Evolutionary conservation across 2,888 invertebrate species (phyloP), one percentile per base, ranked within the genome.

Genomic region (Amphipyra berbera): DNA sequence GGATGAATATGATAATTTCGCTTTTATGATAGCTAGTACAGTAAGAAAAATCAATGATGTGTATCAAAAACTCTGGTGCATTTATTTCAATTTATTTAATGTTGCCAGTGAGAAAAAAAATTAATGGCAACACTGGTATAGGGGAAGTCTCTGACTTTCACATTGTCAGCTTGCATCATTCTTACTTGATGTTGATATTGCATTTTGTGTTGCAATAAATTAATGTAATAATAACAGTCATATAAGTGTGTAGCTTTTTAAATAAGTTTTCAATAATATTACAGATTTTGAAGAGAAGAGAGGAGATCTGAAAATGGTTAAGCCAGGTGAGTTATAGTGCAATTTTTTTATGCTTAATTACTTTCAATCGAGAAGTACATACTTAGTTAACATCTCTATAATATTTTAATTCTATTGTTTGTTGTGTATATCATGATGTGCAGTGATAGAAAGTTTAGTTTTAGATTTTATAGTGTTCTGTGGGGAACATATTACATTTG

Each of bases 311-410:
- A 70, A 50, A 65, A 76, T 78, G 75, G 61, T 37, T 6, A 75
- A 73, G 56, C 77, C 58, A 52, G 44, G 76, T 76, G 64, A 74
- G 71, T 63, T 14, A 33, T 56, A 41, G 6, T 52, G 14, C 30
- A 42, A 47, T 48, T 42, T 37, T 57, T 30, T 14, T 1, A 6
- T 21, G 10, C 10, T 2, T 21, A 12, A 30, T 2, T 30, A 30
- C 30, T 30, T 30, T 30, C 0, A 30, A 30, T 4, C 7, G 6
- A 30, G 30, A 7, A 30, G 30, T 30, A 30, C 2, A 30, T 30
- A 7, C 30, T 30, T 30, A 30, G 6, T 21, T 21, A 3, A 21
- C 3, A 21, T 30, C 30, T 4, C 30, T 30, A 6, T 30, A 6
- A 30, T 30, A 7, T 30, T 30, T 7, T 4, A 30, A 30, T 30